phyloP scores from a whole-genome alignment of 2,797 vertebrate genomes.

The Xiphorhynchus erythropygius region DNA sequence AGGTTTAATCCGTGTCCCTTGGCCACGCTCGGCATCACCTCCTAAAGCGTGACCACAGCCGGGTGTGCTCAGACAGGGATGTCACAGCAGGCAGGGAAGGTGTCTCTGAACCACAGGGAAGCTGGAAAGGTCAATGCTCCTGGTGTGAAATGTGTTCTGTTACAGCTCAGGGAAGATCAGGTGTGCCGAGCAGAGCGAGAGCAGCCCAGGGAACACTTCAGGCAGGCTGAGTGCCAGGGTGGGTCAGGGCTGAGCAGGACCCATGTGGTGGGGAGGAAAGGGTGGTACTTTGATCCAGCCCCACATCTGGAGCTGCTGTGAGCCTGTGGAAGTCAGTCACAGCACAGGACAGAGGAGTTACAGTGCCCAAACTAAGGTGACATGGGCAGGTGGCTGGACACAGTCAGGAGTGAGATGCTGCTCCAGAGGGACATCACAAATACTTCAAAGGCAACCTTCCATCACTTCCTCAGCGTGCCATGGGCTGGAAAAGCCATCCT shows the following conservation, averaged over 20 bases:
- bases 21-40: neutral
- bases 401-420: neutral
- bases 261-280: neutral
- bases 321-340: neutral
- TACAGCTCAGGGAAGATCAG: neutral
- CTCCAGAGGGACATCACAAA: neutral
- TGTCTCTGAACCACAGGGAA: neutral
- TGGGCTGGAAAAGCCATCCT: neutral
- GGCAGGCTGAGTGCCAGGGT: fast-evolving
- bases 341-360: neutral
- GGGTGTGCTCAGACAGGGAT: fast-evolving
- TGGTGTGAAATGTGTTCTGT: neutral
- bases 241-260: neutral
- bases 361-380: neutral
- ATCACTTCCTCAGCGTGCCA: neutral
- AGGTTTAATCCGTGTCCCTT: neutral
- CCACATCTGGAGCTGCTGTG: neutral
- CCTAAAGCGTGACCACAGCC: fast-evolving
- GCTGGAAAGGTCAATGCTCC: neutral
- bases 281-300: neutral
- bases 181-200: neutral
- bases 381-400: fast-evolving
- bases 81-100: neutral
- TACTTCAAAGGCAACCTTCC: neutral
- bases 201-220: fast-evolving